These are phyloP conservation scores for Takifugu rubripes DNA, from an alignment of 2,797 vertebrate species.

Conservation along the genomic window DNA sequence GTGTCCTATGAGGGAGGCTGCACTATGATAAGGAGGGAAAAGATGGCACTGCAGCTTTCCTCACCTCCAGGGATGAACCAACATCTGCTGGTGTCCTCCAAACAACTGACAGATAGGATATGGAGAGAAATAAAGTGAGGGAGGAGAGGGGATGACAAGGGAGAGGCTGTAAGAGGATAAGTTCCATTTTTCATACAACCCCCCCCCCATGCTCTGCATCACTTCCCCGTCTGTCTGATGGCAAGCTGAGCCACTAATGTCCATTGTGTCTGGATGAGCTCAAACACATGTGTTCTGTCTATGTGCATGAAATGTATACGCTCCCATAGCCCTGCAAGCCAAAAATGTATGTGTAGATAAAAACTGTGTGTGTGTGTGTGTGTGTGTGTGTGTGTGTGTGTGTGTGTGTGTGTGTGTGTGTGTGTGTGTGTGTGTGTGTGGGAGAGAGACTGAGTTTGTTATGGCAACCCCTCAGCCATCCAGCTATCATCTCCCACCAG, in stretches of 20 bases:
- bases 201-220: constrained; percentile 62
- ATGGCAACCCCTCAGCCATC: constrained; percentile 61
- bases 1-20: constrained; percentile 27
- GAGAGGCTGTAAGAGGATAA: constrained; percentile 44
- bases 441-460: constrained; percentile 11
- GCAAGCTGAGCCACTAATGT: constrained; percentile 76
- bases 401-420: constrained; percentile 5
- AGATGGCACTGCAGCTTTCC: constrained; percentile 23
- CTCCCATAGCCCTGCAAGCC: constrained; percentile 26
- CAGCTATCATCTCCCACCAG: constrained; percentile 70
- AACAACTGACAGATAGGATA: constrained; percentile 41
- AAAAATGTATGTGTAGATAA: constrained; percentile 32
- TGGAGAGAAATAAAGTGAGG: constrained; percentile 3
- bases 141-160: constrained; percentile 7
- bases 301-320: constrained; percentile 28
- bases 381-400: too few species aligned
- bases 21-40: constrained; percentile 32
- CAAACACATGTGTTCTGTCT: constrained; percentile 18
- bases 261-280: constrained; percentile 75
- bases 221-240: constrained; percentile 66
- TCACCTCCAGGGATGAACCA: constrained; percentile 44
- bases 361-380: constrained; percentile 9
- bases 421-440: constrained; percentile 30
- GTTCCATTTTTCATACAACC: constrained; percentile 56
- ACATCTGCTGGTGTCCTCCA: constrained; percentile 55